Base-by-base conservation (phyloP, 2,888 invertebrate genomes). In the Eretmocerus hayati region DNA sequence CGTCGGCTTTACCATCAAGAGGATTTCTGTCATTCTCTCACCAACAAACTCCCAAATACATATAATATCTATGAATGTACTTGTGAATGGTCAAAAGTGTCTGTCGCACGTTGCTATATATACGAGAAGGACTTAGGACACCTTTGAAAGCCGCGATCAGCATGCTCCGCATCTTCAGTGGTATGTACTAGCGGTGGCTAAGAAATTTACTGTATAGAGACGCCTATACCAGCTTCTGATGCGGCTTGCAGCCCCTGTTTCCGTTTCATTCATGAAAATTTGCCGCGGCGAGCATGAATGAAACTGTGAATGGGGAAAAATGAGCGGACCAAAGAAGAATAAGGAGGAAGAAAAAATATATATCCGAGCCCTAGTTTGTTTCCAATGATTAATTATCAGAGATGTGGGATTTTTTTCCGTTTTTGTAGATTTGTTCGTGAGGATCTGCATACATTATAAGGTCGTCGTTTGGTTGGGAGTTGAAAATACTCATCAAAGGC, bases 61-160 rank as follows among this genome's bases (percentile, higher is more conserved):
- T 37, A 32, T 42, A 38, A 50, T 39, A 46, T 42, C 30, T 15
- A 15, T 15, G 13, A 8, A 15, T 33, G 5, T 36, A 37, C 42
- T 50, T 50, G 30, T 50, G 50, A 46, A 46, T 44, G 48, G 39
- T 21, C 22, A 8, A 8, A 19, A 37, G 37, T 37, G 37, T 20
- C 41, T 30, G 37, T 21, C 36, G 32, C 18, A 39, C 37, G 26
- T n/a, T 36, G 43, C 42, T n/a, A n/a, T n/a, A n/a, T n/a, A n/a
- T n/a, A n/a, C n/a, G 26, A 6, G 26, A 11, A 26, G 26, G 26
- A n/a, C 26, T 26, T 48, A 36, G 42, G 38, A 36, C 23, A 33
- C 19, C 20, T 42, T 43, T 48, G 42, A 44, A 40, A 41, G 41
- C 44, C 32, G 41, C 39, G 43, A 44, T 40, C 32, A 48, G 35